These are phyloP conservation scores for Lycaena phlaeas DNA, from an alignment of 2,888 invertebrate genomes.

Conservation along the genomic window DNA sequence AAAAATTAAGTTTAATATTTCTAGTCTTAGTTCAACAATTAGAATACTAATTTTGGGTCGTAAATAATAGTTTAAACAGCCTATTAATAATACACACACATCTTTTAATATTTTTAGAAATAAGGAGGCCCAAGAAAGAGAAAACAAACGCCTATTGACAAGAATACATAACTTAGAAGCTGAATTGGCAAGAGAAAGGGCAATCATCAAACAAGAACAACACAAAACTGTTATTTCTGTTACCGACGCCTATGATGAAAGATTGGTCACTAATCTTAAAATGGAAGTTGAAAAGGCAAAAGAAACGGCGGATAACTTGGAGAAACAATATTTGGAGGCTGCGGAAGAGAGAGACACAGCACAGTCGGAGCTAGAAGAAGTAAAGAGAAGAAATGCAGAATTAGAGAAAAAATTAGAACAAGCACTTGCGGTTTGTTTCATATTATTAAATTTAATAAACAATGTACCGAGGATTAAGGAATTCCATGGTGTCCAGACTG, in stretches of 20 bases:
- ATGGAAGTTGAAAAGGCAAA: conserved; percentile 83
- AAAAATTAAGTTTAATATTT: no score
- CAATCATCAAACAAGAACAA: conserved; percentile 65
- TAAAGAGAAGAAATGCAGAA: conserved; percentile 82
- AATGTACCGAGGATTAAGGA: no score
- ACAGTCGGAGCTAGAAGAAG: conserved; percentile 84
- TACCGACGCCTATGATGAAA: conserved; percentile 75
- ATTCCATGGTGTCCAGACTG: no score
- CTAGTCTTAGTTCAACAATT: no score
- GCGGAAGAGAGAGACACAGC: conserved; percentile 84
- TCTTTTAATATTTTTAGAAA: conserved; percentile 59
- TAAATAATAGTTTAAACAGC: no score
- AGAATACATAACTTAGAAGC: conserved; percentile 87
- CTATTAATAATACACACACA: no score
- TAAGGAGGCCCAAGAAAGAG: conserved; percentile 87
- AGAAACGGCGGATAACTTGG: conserved; percentile 84
- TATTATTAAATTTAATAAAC: neutral
- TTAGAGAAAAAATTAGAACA: conserved; percentile 84
- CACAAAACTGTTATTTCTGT: conserved; percentile 69
- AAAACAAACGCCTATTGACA: conserved; percentile 86
- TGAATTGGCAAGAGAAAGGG: conserved; percentile 82
- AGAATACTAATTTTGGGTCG: no score
- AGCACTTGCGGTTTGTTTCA: conserved; percentile 68
- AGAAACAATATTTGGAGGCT: conserved; percentile 83
- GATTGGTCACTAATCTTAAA: conserved; percentile 79